Evolutionary conservation across 2,797 vertebrate species (phyloP), one percentile per base, ranked within the genome.

Genomic region (Acanthurus leucopareius): DNA sequence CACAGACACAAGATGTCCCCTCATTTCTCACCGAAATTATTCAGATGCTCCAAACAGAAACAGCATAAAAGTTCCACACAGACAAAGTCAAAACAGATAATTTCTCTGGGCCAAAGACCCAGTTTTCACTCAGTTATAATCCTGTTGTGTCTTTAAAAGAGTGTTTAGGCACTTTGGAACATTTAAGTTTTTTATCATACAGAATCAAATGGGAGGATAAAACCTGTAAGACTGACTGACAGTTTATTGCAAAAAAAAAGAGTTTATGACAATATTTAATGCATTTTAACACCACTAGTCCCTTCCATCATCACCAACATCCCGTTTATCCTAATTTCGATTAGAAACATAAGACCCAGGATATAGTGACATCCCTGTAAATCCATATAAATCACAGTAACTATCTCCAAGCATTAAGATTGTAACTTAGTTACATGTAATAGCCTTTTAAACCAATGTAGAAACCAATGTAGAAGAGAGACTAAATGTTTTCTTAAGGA

Each of bases 1-100:
- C 80, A 90, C 59, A 86, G 67, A 69, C 71, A 64, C 52, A 84
- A 83, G 57, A 85, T 90, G 75, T 83, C 87, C 68, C 19, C 22
- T 88, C 22, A 60, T 88, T 88, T 83, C 75, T 64, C 60, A 59
- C 54, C 70, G 73, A 84, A 85, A 87, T 64, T 42, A 80, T 84
- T 86, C 58, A 47, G 32, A 75, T 45, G 76, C 52, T 80, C 58
- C 28, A 82, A 88, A 85, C 45, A 80, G 57, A 72, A 80, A 67
- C 7, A 7, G 20, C 42, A 58, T 57, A 73, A 62, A 74, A 76
- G 76, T 73, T 32, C 38, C 6, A 20, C 35, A 47, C 35, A 48
- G 32, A 76, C 64, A 65, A 59, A 85, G 67, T 82, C 67, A 76
- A 83, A 88, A 79, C 69, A 66, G 54, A 75, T 60, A n/a, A 52